Conservation (phyloP, 2,888 invertebrate species). For the Drosophila infuscata region DNA sequence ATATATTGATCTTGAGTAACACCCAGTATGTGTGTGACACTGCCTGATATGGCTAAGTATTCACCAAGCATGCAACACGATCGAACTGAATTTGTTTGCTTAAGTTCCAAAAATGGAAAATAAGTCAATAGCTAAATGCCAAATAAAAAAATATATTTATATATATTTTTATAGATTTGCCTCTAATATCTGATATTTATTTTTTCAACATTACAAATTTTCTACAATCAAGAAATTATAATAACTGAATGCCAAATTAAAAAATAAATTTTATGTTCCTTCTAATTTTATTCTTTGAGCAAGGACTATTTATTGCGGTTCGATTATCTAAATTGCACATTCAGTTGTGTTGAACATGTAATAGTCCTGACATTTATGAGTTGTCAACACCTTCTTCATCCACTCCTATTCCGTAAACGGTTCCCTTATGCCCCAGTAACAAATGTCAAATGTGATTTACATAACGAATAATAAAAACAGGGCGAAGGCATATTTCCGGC, state of each 20-base stretch:
- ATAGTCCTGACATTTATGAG: conserved; percentile 66
- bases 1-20: conserved; percentile 14
- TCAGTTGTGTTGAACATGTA: conserved; percentile 30
- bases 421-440: conserved; percentile 44
- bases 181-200: neutral
- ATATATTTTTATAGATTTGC: neutral
- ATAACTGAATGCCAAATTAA: neutral
- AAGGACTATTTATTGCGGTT: conserved; percentile 1
- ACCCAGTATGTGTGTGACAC: conserved; percentile 16
- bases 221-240: neutral
- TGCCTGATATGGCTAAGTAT: conserved; percentile 30
- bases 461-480: conserved; percentile 41
- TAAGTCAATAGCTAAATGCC: neutral
- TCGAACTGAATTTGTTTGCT: neutral
- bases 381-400: conserved; percentile 35
- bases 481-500: neutral
- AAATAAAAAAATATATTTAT: neutral
- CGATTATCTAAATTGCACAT: conserved; percentile 17
- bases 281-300: neutral
- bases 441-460: conserved; percentile 65
- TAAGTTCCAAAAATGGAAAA: neutral
- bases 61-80: neutral
- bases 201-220: neutral
- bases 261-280: neutral
- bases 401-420: conserved; percentile 20